These are phyloP conservation scores for Diorhabda elongata DNA, from an alignment of 1,140 invertebrate genomes.

Conservation along the genomic window DNA sequence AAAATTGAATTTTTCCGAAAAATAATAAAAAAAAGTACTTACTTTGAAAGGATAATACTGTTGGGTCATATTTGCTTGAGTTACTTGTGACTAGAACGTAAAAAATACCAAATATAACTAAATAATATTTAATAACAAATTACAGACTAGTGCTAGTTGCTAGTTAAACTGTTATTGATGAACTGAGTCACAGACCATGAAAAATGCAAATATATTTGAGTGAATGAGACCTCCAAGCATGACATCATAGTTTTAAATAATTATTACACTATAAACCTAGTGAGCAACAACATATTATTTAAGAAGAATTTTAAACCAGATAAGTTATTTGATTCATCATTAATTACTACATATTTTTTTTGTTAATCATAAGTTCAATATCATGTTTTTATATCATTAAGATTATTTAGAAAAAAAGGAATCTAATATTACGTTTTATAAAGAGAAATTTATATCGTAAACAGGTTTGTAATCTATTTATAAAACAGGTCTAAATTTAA, in stretches of 20 bases:
- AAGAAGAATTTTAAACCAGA: neutral
- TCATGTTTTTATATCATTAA: too few relatives aligned
- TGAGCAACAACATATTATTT: neutral
- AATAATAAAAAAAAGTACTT: constrained; percentile 21
- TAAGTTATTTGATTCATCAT: too few relatives aligned
- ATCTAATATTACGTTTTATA: too few relatives aligned
- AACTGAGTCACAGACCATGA: constrained; percentile 25
- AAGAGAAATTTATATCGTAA: too few relatives aligned
- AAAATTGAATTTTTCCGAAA: too few relatives aligned
- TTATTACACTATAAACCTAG: constrained; percentile 22
- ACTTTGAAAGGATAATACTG: constrained; percentile 47
- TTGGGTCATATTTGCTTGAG: constrained; percentile 39
- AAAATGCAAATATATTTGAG: constrained; percentile 12
- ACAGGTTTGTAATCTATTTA: too few relatives aligned
- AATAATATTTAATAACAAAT: constrained; percentile 14
- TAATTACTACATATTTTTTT: too few relatives aligned
- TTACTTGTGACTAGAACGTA: constrained; percentile 28
- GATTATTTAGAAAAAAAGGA: too few relatives aligned
- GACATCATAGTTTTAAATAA: constrained; percentile 33
- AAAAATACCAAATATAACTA: constrained; percentile 21
- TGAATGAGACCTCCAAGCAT: constrained; percentile 15
- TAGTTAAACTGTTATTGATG: constrained; percentile 6
- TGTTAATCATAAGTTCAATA: too few relatives aligned
- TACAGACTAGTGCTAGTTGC: constrained; percentile 17
- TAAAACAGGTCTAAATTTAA: too few relatives aligned